Base-by-base conservation (phyloP, 1,140 invertebrate species). In the Centruroides sculpturatus region DNA sequence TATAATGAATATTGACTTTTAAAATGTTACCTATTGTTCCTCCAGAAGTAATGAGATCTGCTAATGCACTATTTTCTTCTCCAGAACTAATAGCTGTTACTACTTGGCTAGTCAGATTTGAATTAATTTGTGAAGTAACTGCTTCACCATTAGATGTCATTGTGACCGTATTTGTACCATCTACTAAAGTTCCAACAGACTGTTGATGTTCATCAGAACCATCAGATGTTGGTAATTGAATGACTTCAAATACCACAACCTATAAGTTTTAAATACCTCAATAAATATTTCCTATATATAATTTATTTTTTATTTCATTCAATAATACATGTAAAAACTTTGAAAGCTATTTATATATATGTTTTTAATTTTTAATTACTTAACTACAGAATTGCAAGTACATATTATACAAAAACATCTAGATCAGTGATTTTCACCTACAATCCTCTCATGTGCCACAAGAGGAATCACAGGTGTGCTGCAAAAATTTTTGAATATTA, bases 161-260 rank as follows among this genome's bases (percentile, higher is more conserved):
- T 5, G 54, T 56, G 5, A 35, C 23, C 4, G 56, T 46, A 47
- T 61, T 51, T 41, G 41, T 41, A 41, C 41, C 41, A 41, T 41
- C 41, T 41, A 41, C 34, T 59, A 8, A 11, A 46, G 41, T 49
- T 34, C 47, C 36, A 35, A 51, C 41, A 7, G 53, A 49, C 23
- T 56, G 47, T 55, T 57, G 12, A 9, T 49, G 46, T 49, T 48
- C 35, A 13, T 10, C 11, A 12, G 34, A 10, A 12, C 54, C 49
- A 52, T 55, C 57, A 10, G 55, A n/a, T 7, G 55, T 5, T 35
- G 62, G 62, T 4, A 64, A 47, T 36, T 66, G 65, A n/a, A 68
- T 63, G 35, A 68, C 66, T 59, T 67, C 66, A 60, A 67, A 67
- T 8, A 68, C 65, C 36, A 68, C 66, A n/a, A 65, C 60, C 59